Evolutionary conservation across 2,797 vertebrate genomes (phyloP).

Genomic region (Dicrostonyx torquatus): DNA sequence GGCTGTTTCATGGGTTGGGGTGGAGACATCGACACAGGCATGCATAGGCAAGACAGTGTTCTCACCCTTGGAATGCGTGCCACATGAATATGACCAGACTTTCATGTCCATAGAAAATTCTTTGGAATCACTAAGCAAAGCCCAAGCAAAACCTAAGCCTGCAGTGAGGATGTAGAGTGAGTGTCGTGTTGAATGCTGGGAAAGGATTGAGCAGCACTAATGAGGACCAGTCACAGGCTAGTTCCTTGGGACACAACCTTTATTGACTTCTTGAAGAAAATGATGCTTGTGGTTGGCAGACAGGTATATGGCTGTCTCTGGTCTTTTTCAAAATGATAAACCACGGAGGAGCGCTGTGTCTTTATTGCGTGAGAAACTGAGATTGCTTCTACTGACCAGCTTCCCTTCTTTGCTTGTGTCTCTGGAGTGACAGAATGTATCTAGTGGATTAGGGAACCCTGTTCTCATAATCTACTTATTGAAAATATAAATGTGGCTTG

Average conservation of each 20-base stretch:
- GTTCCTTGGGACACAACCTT: background rate
- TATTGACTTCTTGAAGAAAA: background rate
- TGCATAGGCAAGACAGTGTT: background rate
- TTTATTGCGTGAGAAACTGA: background rate
- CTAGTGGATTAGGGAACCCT: background rate
- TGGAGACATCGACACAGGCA: background rate
- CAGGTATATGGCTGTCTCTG: background rate
- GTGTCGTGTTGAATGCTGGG: background rate
- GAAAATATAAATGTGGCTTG: background rate
- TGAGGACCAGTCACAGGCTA: too few species aligned
- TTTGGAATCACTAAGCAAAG: slow-evolving; percentile 3
- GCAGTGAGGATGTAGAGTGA: background rate
- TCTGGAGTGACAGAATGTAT: background rate
- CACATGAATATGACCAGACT: slow-evolving; percentile 10
- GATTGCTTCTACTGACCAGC: background rate
- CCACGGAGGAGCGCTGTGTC: background rate
- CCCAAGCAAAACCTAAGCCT: background rate
- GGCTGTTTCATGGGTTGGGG: background rate
- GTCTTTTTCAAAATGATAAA: slow-evolving; percentile 8
- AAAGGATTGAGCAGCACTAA: background rate
- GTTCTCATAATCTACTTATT: slow-evolving; percentile 17
- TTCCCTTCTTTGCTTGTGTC: background rate
- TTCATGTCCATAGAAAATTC: background rate
- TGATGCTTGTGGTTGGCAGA: background rate
- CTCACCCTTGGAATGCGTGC: slow-evolving; percentile 16